Base-by-base conservation (phyloP, 37 sponge, comb jelly and placozoan genomes). In the Amphimedon queenslandica region DNA sequence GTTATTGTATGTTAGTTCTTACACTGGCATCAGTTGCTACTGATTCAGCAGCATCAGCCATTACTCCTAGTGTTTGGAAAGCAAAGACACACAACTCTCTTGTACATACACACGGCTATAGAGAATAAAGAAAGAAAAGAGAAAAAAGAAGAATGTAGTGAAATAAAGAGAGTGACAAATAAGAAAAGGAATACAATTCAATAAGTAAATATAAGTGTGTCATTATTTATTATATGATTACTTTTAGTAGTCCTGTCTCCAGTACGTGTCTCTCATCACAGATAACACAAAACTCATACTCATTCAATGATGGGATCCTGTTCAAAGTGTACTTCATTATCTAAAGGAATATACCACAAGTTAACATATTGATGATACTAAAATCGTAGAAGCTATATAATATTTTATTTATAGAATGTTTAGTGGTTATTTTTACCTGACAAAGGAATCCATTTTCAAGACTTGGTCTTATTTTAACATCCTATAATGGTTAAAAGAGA, bases 241-340 rank as follows among this genome's bases (percentile, higher is more conserved):
- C 82, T 69, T 77, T 81, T n/a, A 88, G 51, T 18, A 84, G 73
- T 2, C 80, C 83, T 35, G 67, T 71, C 42, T 78, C 79, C 39
- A 91, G 8, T 0, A 91, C 61, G 63, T 91, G 92, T 34, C 68
- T 81, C 67, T 91, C 92, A 67, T 91, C 92, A 66, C 92, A 91
- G 18, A 91, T 91, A 27, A 91, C 92, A 86, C 92, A 91, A 47
- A 82, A 91, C n/a, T n/a, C n/a, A n/a, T n/a, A n/a, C 38, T 91
- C 87, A 70, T 91, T 91, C 34, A 91, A 64, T n/a, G 87, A 67
- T 18, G 57, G 58, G 11, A 91, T 60, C 13, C 92, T 28, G 39
- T 91, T 80, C 16, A 86, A 77, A 43, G 73, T 55, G 76, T 91
- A 91, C 66, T 76, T 60, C 55, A 86, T n/a, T n/a, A n/a, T n/a